Evolutionary conservation across 2,888 invertebrate species (phyloP).

Genomic region (Rotaria macrura): DNA sequence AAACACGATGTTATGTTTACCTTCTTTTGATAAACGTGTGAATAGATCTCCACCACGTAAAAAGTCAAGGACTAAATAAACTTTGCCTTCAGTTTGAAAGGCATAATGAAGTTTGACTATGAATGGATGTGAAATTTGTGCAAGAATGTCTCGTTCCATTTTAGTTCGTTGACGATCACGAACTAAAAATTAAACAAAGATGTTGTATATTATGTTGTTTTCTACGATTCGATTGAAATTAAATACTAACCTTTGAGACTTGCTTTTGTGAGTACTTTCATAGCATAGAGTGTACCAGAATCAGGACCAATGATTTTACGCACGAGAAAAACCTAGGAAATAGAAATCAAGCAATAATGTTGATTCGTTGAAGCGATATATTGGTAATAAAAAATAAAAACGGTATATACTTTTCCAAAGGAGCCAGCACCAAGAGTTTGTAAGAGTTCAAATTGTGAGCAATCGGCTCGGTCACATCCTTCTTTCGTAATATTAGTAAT

Average conservation of each 20-base stretch:
- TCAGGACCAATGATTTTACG: slow-evolving; percentile 84
- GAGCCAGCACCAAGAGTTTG: slow-evolving; percentile 95
- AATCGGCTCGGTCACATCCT: slow-evolving; percentile 86
- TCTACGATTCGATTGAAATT: too few relatives aligned
- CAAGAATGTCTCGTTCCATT: slow-evolving; percentile 94
- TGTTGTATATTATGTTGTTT: neutral
- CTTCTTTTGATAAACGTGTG: slow-evolving; percentile 91
- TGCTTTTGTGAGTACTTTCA: slow-evolving; percentile 97
- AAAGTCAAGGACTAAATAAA: slow-evolving; percentile 95
- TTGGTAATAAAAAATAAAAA: slow-evolving; percentile 25
- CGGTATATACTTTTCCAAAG: slow-evolving; percentile 72
- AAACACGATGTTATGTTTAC: neutral
- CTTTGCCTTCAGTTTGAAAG: slow-evolving; percentile 96
- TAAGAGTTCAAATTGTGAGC: slow-evolving; percentile 87
- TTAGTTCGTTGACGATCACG: slow-evolving; percentile 90
- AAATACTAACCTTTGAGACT: slow-evolving; percentile 63
- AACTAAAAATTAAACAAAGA: slow-evolving; percentile 51
- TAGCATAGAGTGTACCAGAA: slow-evolving; percentile 86
- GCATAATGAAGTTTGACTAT: slow-evolving; percentile 93
- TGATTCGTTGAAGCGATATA: too few relatives aligned
- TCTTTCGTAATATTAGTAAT: slow-evolving; percentile 78
- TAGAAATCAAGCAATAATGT: too few relatives aligned
- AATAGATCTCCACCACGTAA: slow-evolving; percentile 89
- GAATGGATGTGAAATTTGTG: slow-evolving; percentile 95
- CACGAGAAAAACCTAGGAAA: slow-evolving; percentile 70